Evolutionary conservation across 2,113 vertebrate species (phyloP).

Genomic region (Orthonyx spaldingii): DNA sequence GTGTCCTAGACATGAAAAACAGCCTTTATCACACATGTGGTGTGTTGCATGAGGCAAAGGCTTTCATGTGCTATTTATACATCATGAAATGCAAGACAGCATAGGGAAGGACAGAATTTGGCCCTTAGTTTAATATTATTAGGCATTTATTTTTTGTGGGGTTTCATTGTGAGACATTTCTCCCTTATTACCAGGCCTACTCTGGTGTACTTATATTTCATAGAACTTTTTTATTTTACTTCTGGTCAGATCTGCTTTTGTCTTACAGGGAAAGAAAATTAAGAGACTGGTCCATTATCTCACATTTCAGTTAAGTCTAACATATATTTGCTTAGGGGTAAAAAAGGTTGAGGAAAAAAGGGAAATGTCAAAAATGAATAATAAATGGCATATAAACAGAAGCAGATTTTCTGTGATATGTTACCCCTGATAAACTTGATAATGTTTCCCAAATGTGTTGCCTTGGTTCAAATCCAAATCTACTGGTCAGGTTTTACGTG

Average conservation of each 20-base stretch:
- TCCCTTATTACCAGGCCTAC: background rate
- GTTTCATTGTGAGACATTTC: background rate
- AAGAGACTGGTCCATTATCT: constrained; percentile 60
- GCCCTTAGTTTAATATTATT: background rate
- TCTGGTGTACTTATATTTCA: constrained; percentile 52
- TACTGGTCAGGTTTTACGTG: constrained; percentile 58
- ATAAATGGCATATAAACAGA: constrained; percentile 80
- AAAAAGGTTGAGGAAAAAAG: constrained; percentile 72
- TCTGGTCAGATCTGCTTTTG: constrained; percentile 63
- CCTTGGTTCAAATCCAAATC: constrained; percentile 70
- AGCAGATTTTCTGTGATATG: constrained; percentile 79
- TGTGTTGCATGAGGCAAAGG: background rate
- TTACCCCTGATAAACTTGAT: constrained; percentile 76
- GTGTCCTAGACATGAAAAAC: background rate
- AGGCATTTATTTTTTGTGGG: background rate
- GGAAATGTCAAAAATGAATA: constrained; percentile 80
- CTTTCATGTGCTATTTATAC: background rate
- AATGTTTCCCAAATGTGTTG: constrained; percentile 82
- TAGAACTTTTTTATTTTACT: constrained; percentile 47
- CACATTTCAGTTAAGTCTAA: constrained; percentile 71
- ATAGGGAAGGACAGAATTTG: background rate
- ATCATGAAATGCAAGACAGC: background rate
- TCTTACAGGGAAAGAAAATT: constrained; percentile 21
- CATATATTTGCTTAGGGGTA: constrained; percentile 73
- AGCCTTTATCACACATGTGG: background rate